These are phyloP conservation scores for Eulemur rubriventer DNA, from an alignment of 2,797 vertebrate species.

Conservation along the genomic window DNA sequence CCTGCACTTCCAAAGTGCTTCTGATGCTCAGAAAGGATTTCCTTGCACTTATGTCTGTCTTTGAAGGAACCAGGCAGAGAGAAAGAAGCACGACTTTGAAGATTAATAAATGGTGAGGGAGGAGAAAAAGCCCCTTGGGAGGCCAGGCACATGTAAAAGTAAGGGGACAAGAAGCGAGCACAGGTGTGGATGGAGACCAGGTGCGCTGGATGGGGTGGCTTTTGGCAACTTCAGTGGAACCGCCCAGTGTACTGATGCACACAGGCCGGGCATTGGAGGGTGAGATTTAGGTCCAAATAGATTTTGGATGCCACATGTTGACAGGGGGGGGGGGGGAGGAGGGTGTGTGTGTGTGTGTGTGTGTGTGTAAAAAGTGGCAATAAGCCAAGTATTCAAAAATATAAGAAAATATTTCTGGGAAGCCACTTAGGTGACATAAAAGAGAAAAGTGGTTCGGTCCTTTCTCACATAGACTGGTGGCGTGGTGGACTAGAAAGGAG, in stretches of 20 bases:
- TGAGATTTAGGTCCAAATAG: neutral
- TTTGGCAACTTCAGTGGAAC: too few relatives aligned
- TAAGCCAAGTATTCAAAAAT: neutral
- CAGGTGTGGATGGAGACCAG: neutral
- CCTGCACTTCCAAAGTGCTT: neutral
- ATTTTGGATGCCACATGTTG: neutral
- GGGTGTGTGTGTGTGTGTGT: too few relatives aligned
- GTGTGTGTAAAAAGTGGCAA: neutral
- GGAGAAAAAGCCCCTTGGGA: neutral
- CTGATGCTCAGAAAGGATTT: neutral
- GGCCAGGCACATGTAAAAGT: neutral
- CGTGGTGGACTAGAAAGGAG: fast-evolving
- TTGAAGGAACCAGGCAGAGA: conserved; percentile 8
- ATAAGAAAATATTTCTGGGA: neutral
- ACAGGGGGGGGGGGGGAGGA: neutral
- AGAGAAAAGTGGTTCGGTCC: neutral
- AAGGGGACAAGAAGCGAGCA: neutral
- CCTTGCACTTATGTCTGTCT: neutral
- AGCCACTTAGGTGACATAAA: neutral
- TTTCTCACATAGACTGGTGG: neutral
- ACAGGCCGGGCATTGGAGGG: neutral
- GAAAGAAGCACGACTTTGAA: neutral
- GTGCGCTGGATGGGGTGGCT: neutral
- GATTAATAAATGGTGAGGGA: neutral
- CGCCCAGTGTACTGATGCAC: neutral